phyloP scores from a whole-genome alignment of 2,888 invertebrate genomes.

The Lithophane semibrunnea region DNA sequence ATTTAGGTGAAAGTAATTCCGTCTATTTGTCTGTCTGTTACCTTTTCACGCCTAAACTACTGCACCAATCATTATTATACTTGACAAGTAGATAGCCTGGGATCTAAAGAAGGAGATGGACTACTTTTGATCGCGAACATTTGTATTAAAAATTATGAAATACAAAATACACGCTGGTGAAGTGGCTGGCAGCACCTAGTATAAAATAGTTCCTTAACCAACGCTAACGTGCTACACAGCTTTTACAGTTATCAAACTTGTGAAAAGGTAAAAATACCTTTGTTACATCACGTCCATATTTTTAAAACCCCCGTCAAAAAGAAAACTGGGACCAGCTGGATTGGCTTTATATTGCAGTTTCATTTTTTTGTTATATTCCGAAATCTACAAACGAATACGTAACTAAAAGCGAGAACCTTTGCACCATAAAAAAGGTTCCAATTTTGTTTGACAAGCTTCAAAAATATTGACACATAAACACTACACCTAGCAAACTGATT shows the following conservation, averaged over 20 bases:
- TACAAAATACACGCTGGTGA: too few relatives aligned
- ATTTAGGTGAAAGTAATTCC: not conserved
- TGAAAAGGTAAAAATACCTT: too few relatives aligned
- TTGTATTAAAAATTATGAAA: too few relatives aligned
- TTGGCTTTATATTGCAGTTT: conserved; percentile 7
- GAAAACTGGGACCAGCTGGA: conserved; percentile 8
- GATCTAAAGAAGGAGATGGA: too few relatives aligned
- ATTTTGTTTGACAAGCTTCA: not conserved
- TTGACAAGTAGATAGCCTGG: not conserved
- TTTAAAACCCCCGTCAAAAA: not conserved
- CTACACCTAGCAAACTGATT: not conserved
- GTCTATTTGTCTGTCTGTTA: not conserved
- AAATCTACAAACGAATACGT: conserved; percentile 33
- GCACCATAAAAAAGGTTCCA: not conserved
- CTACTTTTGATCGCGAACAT: too few relatives aligned
- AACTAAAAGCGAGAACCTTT: conserved; percentile 5
- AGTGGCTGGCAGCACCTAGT: too few relatives aligned
- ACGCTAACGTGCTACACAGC: too few relatives aligned
- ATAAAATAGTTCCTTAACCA: too few relatives aligned
- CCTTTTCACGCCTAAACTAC: not conserved
- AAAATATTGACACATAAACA: not conserved
- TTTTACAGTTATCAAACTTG: too few relatives aligned
- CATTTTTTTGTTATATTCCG: conserved; percentile 5
- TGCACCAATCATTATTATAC: not conserved
- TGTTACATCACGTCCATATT: too few relatives aligned